Evolutionary conservation across 2,797 vertebrate genomes (phyloP).

Genomic region (Pangasius djambal): DNA sequence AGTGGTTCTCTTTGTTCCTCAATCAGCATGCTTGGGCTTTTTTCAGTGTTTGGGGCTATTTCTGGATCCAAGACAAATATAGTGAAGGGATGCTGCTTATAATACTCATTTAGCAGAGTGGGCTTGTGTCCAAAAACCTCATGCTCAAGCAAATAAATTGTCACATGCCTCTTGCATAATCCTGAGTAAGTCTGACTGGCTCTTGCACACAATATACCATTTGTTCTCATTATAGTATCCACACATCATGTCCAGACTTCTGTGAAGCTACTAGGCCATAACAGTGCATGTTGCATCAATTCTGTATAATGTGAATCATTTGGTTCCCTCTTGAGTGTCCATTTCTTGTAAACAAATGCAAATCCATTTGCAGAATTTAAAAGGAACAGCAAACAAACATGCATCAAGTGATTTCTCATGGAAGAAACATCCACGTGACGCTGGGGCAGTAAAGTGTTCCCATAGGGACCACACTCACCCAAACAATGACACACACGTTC

Average conservation of each 20-base stretch:
- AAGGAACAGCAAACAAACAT: constrained; percentile 21
- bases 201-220: constrained; percentile 24
- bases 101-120: constrained; percentile 26
- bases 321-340: not conserved
- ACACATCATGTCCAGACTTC: not conserved
- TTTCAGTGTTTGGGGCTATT: constrained; percentile 40
- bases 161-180: constrained; percentile 48
- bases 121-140: constrained; percentile 36
- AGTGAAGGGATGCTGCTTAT: constrained; percentile 34
- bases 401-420: not conserved
- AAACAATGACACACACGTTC: constrained; percentile 26
- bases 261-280: not conserved
- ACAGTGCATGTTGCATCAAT: not conserved
- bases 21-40: not conserved
- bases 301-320: not conserved
- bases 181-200: constrained; percentile 32
- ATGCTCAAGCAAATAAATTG: constrained; percentile 20
- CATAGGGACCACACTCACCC: constrained; percentile 40
- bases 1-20: constrained; percentile 32
- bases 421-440: not conserved
- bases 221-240: constrained; percentile 33
- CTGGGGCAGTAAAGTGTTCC: constrained; percentile 27
- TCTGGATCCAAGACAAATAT: constrained; percentile 44
- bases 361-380: not conserved
- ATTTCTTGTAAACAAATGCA: constrained; percentile 1